Percentiles rank a stretch among this genome's conserved stretches.
phyloP scores from a whole-genome alignment of 2,113 vertebrate species.

The human (Homo sapiens) region GRCh38 chr5:36814501-36815000 shows the following conservation, averaged over 20 bases:
- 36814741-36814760: background rate
- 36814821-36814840: background rate
- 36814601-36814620: background rate
- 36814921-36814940: background rate
- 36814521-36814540: background rate
- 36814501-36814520: background rate
- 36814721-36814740: background rate
- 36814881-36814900: background rate
- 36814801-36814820: background rate
- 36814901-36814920: background rate
- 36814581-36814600: background rate
- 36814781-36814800: background rate
- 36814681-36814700: background rate
- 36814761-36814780: background rate
- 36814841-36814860: background rate
- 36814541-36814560: background rate
- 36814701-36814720: background rate
- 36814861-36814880: background rate
- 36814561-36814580: background rate
- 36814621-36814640: background rate
- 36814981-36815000: background rate
- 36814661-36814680: background rate
- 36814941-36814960: background rate
- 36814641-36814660: background rate
- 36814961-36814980: background rate